phyloP scores from a whole-genome alignment of 37 sponge, comb jelly and placozoan genomes.

The Ianthella basta region DNA sequence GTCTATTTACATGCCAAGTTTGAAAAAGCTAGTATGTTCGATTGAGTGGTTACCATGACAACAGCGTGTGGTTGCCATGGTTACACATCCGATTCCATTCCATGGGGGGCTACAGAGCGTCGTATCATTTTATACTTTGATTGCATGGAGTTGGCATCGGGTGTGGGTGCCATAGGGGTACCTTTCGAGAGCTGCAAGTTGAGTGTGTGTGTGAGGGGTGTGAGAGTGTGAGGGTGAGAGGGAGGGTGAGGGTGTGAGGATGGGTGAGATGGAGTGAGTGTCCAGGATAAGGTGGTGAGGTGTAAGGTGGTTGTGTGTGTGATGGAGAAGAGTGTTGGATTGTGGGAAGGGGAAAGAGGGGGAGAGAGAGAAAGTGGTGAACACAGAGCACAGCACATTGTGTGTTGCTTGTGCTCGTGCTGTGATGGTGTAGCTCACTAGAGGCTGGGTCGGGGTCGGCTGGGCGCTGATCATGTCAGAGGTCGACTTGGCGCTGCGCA shows the following conservation, averaged over 20 bases:
- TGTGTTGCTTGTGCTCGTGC: too few relatives aligned
- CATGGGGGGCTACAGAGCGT: not conserved
- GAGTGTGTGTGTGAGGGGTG: conserved; percentile 20
- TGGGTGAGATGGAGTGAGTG: not conserved
- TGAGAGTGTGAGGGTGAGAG: not conserved
- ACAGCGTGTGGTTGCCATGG: too few relatives aligned
- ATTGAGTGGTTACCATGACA: too few relatives aligned
- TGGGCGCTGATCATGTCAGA: not conserved
- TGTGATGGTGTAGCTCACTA: too few relatives aligned
- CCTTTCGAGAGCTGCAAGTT: not conserved
- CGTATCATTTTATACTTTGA: conserved; percentile 19
- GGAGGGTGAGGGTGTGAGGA: not conserved
- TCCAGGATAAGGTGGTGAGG: conserved; percentile 5
- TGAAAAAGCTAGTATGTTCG: too few relatives aligned
- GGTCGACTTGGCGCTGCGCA: conserved; percentile 16
- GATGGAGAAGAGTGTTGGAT: not conserved
- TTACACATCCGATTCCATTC: conserved; percentile 29
- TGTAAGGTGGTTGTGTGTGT: not conserved
- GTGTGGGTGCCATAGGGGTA: not conserved
- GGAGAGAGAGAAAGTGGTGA: too few relatives aligned
- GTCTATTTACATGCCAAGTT: too few relatives aligned
- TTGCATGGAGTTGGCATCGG: not conserved
- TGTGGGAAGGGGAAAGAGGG: not conserved
- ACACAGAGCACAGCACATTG: too few relatives aligned
- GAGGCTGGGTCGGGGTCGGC: not conserved